phyloP scores from a whole-genome alignment of 2,797 vertebrate species.

The Vultur gryphus region DNA sequence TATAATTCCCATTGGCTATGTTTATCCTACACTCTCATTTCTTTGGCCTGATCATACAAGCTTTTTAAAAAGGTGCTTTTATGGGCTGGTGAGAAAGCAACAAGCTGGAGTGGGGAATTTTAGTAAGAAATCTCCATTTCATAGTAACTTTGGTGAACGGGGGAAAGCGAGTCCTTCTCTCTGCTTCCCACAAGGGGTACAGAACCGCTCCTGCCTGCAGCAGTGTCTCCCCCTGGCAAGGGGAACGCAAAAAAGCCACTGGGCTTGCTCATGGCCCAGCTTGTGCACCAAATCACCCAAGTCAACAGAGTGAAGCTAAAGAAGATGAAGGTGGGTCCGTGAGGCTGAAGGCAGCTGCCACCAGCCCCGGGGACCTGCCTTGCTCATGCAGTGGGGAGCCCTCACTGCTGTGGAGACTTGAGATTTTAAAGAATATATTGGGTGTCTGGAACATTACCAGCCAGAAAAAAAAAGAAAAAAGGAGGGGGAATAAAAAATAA shows the following conservation, averaged over 20 bases:
- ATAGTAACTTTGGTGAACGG: accelerated
- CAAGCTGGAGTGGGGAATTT: neutral
- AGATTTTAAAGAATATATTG: neutral
- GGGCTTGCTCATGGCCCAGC: neutral
- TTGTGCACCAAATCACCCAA: neutral
- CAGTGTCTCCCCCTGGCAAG: neutral
- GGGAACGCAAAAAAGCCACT: neutral
- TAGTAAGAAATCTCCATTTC: neutral
- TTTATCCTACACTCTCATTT: neutral
- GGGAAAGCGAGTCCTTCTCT: neutral
- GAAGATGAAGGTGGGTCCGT: accelerated
- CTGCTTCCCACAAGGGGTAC: neutral
- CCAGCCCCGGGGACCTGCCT: neutral
- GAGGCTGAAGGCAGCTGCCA: neutral
- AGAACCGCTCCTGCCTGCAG: neutral
- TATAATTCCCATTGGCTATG: neutral
- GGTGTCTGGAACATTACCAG: neutral
- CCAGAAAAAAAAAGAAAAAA: too few species aligned
- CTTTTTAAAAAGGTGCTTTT: neutral
- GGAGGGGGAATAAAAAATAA: accelerated
- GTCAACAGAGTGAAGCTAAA: neutral
- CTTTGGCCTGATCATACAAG: neutral
- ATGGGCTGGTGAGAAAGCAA: neutral
- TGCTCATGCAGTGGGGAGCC: accelerated
- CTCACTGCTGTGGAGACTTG: neutral